These are phyloP conservation scores for Neoitamus cyanurus DNA, from an alignment of 2,888 invertebrate species.

Conservation along the genomic window DNA sequence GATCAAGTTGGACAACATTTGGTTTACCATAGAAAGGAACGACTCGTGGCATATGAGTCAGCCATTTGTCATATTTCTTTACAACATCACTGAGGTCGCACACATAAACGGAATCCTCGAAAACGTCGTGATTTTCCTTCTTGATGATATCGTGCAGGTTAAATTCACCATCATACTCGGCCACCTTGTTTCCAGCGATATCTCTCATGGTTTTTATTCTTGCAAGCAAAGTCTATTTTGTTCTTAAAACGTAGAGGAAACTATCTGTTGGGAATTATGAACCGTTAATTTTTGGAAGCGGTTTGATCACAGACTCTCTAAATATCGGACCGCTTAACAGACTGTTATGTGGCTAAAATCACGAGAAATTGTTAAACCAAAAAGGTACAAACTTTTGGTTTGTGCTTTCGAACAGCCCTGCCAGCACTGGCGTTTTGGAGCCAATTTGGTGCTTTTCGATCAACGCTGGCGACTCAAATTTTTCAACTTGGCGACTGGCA, in stretches of 20 bases:
- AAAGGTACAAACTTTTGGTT: too few species aligned
- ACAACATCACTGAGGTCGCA: slow-evolving; percentile 89
- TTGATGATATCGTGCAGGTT: background rate
- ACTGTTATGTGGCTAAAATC: too few species aligned
- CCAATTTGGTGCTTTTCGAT: too few species aligned
- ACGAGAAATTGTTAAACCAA: too few species aligned
- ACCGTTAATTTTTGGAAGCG: too few species aligned
- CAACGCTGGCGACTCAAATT: too few species aligned
- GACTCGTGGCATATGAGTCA: slow-evolving; percentile 84
- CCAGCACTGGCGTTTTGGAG: too few species aligned
- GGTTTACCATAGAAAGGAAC: slow-evolving; percentile 88
- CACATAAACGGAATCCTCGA: slow-evolving; percentile 91
- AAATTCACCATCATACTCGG: background rate
- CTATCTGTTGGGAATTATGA: too few species aligned
- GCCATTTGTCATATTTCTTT: slow-evolving; percentile 85
- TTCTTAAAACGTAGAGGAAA: background rate
- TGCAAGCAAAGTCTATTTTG: background rate
- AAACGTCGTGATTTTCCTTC: background rate
- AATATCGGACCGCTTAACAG: too few species aligned
- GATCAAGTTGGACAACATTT: background rate
- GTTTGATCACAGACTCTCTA: too few species aligned
- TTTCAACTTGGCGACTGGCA: too few species aligned
- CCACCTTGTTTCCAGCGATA: background rate
- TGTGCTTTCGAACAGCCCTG: too few species aligned
- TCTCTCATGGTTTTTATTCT: background rate